Evolutionary conservation across 2,113 vertebrate genomes (phyloP), one percentile per base, ranked within the genome.

Genomic region (Aspiorhynchus laticeps): DNA sequence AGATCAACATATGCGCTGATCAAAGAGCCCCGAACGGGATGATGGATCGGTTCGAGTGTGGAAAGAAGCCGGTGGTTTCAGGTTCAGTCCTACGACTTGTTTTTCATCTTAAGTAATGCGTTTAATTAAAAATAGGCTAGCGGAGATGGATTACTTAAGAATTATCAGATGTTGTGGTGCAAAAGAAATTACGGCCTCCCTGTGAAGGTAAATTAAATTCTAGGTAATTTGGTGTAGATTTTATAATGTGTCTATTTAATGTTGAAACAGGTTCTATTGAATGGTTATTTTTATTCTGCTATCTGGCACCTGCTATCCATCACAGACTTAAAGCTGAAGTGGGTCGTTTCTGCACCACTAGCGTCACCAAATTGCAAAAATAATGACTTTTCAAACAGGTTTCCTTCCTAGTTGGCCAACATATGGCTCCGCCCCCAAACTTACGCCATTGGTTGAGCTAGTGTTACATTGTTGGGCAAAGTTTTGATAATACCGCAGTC

Each of bases 1-100:
- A 53, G 80, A 85, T 75, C 76, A 83, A 86, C 85, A 87, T 87
- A 77, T 82, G 85, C 36, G n/a, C 73, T 41, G 79, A 83, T 86
- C 87, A 86, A 69, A 88, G 28, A 43, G 59, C n/a, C 67, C 84
- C 2, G 31, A 63, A 48, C 33, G 12, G 2, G 46, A 53, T 88
- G 84, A 88, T 88, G 63, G 85, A 86, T 88, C 46, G 46, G 61
- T 61, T 53, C 48, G 21, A 74, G 31, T 36, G 67, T 36, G 17
- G 51, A 43, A 31, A 56, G 31, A 38, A 79, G 61, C 46, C 65
- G 59, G 17, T 15, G 63, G 63, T 48, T 51, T 36, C 17, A 21
- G 31, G 28, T 71, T 83, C 11, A 3, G 43, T 19, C 81, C 33
- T 33, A 12, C 5, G n/a, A 83, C 28, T 69, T 36, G 63, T 83